phyloP scores from a whole-genome alignment of 2,113 vertebrate species.

The Tamias sibiricus region DNA sequence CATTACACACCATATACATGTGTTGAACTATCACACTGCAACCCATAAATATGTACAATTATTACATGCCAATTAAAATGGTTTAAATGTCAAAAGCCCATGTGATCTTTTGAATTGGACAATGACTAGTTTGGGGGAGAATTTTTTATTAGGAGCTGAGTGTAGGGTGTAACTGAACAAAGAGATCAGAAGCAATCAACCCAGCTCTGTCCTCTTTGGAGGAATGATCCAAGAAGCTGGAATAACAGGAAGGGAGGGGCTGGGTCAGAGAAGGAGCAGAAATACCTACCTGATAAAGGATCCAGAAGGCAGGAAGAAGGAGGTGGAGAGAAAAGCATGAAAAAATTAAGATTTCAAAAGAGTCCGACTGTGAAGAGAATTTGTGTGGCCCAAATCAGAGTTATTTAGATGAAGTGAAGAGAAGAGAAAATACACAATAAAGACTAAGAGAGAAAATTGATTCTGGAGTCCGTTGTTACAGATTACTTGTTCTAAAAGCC shows the following conservation, averaged over 20 bases:
- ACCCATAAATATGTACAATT: too few species aligned
- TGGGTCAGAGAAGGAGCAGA: neutral
- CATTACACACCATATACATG: too few species aligned
- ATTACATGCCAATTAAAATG: too few species aligned
- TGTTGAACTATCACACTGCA: too few species aligned
- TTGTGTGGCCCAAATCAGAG: neutral
- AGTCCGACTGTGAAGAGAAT: neutral
- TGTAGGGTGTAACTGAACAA: neutral
- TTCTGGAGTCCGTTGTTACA: neutral
- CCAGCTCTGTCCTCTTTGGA: accelerated
- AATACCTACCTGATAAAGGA: too few species aligned
- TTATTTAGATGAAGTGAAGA: neutral
- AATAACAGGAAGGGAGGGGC: neutral
- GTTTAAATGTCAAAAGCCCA: too few species aligned
- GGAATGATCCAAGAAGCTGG: neutral
- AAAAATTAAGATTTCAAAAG: conserved; percentile 7
- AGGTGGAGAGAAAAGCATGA: neutral
- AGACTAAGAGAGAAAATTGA: neutral
- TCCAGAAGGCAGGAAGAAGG: neutral
- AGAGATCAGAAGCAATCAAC: neutral
- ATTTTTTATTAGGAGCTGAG: neutral
- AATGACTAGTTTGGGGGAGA: neutral
- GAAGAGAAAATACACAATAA: neutral
- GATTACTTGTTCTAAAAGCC: neutral
- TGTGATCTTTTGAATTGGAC: neutral